Evolutionary conservation across 1,140 invertebrate species (phyloP), one percentile per base, ranked within the genome.

Genomic region (Eurosta solidaginis): DNA sequence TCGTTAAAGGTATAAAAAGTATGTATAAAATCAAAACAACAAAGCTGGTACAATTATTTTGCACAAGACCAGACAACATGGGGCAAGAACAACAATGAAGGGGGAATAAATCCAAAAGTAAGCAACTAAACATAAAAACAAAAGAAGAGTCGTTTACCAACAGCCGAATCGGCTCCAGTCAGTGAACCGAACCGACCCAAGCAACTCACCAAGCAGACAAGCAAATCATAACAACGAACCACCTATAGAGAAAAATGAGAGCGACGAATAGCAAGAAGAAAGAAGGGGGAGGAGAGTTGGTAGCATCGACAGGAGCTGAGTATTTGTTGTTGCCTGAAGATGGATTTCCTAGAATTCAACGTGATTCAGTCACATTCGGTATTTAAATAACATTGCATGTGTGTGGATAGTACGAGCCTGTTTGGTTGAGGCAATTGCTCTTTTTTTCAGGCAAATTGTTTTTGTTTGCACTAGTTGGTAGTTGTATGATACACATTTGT

Each of bases 341-440:
- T 68, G 59, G 14, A 68, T 68, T 68, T 68, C 59, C 59, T 68
- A 40, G 59, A 68, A 68, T 68, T 68, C 20, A 9, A 17, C 59
- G n/a, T 68, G 59, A 68, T 68, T 68, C 59, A 68, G 59, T 33
- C 33, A 17, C 36, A n/a, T 68, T 68, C 40, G 17, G 59, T 68
- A 68, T 33, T 68, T 17, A 68, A 42, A 40, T 40, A 29, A 40
- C 33, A n/a, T 27, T 27, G 33, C n/a, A n/a, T n/a, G n/a, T n/a
- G n/a, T n/a, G n/a, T n/a, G n/a, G n/a, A n/a, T n/a, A n/a, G n/a
- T 29, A 33, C 29, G 25, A 59, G 27, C 9, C n/a, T 5, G n/a
- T n/a, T 68, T 68, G 29, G 59, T 40, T 2, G 10, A 68, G n/a
- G 59, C 59, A 20, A n/a, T 36, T 36, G 29, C 54, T 6, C 27